Conservation (phyloP, 35 echinoderm and acorn worm genomes). For the Diadema setosum region DNA sequence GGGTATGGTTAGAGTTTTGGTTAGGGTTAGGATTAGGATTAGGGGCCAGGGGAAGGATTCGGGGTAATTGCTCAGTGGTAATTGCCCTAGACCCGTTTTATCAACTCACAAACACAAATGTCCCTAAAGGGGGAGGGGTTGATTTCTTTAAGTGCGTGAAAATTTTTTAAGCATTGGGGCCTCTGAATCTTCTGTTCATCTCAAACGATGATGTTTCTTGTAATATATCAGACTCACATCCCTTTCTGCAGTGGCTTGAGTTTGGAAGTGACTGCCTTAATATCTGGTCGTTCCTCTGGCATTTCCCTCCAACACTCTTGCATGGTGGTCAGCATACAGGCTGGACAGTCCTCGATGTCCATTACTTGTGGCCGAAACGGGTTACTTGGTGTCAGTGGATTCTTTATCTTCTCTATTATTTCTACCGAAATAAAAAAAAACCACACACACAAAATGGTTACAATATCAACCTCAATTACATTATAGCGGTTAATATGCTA, state of each 20-base stretch:
- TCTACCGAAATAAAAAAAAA: slow-evolving; percentile 49
- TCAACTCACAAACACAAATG: too few species aligned
- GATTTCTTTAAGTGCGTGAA: too few species aligned
- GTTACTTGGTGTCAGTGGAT: slow-evolving; percentile 37
- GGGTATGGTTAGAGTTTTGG: too few species aligned
- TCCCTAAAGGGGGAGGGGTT: too few species aligned
- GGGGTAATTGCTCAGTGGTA: too few species aligned
- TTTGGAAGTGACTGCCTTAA: slow-evolving; percentile 61
- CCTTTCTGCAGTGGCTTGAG: slow-evolving; percentile 85
- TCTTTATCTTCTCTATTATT: slow-evolving; percentile 84
- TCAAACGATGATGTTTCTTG: too few species aligned
- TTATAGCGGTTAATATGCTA: not conserved
- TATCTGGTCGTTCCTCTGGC: slow-evolving; percentile 83
- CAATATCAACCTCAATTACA: not conserved
- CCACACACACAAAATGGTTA: not conserved
- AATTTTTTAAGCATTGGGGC: too few species aligned
- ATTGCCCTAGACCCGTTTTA: too few species aligned
- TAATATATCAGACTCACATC: slow-evolving; percentile 63
- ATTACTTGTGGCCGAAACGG: slow-evolving; percentile 91
- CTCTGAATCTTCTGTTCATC: too few species aligned
- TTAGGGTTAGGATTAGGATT: too few species aligned
- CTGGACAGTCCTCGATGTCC: slow-evolving; percentile 73
- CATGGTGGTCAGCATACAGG: slow-evolving; percentile 72
- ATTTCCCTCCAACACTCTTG: slow-evolving; percentile 81
- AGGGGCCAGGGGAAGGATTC: too few species aligned